Base-by-base conservation (phyloP, 2,888 invertebrate species). In the Craniophora ligustri region DNA sequence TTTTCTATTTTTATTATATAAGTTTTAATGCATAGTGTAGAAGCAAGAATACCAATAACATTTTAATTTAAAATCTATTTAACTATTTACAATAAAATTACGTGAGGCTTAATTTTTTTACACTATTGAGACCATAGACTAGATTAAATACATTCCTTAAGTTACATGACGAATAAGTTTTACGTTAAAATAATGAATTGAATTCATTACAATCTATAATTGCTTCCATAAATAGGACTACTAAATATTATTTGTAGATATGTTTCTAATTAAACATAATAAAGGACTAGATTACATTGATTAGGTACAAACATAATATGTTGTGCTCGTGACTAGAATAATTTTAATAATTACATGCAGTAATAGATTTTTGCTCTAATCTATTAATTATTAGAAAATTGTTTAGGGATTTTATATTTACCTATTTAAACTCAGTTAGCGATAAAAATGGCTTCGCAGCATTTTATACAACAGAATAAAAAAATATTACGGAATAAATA, bases 161-260 rank as follows among this genome's bases (percentile, higher is more conserved):
- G 14, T 55, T 65, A 56, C 0, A n/a, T n/a, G n/a, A n/a, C n/a
- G n/a, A n/a, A n/a, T n/a, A n/a, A n/a, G n/a, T 42, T 45, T 7
- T 45, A 39, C n/a, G n/a, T n/a, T 48, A 34, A 31, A 34, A 42
- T 56, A 58, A 76, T 84, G 83, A 85, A 85, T 85, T 77, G 56
- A 58, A 85, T 85, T 84, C 83, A 83, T 79, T 75, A 4, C n/a
- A n/a, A 26, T 4, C 26, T 26, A 61, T 38, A 63, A 82, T 85
- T 84, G 80, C 78, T 82, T 81, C 62, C 35, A 42, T 48, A 46
- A 31, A 28, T 38, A 55, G 62, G 16, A 49, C 42, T 56, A 62
- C 39, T 16, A 50, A 23, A 19, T 56, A 51, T 40, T 28, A 45
- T 42, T 56, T n/a, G 3, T n/a, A 19, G n/a, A n/a, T n/a, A 58